A percentile compares a stretch with the other conserved stretches of the same genome.
Conservation (phyloP, 1,140 invertebrate genomes). For the Drosophila orosa region DNA sequence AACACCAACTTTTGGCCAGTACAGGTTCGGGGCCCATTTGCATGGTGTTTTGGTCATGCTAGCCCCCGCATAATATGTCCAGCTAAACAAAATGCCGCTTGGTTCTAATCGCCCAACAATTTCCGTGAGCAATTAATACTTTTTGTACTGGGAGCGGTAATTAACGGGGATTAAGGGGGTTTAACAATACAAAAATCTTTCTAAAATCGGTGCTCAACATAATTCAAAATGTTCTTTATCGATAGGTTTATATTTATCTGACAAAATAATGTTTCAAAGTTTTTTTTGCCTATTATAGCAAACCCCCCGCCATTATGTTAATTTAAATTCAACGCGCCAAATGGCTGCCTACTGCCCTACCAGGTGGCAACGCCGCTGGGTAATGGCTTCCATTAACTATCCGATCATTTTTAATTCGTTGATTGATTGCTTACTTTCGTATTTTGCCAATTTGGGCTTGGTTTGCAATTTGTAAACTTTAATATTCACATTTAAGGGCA, state of each 20-base stretch:
- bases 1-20: conserved; percentile 72
- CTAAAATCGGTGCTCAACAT: background rate
- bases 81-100: conserved; percentile 38
- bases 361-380: conserved; percentile 23
- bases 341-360: background rate
- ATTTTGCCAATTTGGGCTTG: conserved; percentile 22
- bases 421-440: conserved; percentile 3
- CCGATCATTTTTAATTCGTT: background rate
- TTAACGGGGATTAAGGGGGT: background rate
- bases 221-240: too few relatives aligned
- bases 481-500: conserved; percentile 14
- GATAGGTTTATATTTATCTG: background rate
- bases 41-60: conserved; percentile 65
- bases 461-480: conserved; percentile 10
- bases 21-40: conserved; percentile 54
- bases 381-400: background rate
- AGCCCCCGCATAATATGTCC: conserved; percentile 52
- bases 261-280: background rate
- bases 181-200: background rate
- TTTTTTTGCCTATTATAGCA: background rate
- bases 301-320: background rate
- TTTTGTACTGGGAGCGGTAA: conserved; percentile 2
- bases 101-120: conserved; percentile 70
- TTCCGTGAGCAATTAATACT: conserved; percentile 73
- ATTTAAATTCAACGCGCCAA: conserved; percentile 77